Evolutionary conservation across 2,797 vertebrate species (phyloP).

Genomic region (Serranus cabrilla): DNA sequence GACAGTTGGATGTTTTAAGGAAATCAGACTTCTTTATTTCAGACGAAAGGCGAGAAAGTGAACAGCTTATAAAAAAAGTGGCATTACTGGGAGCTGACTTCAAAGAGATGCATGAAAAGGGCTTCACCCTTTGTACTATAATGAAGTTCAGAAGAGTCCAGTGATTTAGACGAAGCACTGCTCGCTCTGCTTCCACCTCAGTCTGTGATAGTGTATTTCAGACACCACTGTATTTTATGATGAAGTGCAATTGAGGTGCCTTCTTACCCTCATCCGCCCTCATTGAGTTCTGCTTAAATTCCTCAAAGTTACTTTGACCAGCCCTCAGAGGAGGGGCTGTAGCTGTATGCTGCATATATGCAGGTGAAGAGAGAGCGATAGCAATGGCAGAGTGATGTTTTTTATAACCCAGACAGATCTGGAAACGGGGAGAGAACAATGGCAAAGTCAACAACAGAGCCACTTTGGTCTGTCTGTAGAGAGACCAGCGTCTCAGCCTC

Average conservation of each 20-base stretch:
- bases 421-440: not conserved
- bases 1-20: not conserved
- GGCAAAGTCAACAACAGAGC: not conserved
- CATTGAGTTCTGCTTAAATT: not conserved
- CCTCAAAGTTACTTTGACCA: not conserved
- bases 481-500: not conserved
- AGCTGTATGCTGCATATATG: not conserved
- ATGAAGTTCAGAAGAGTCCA: not conserved
- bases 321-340: not conserved
- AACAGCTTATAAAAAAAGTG: not conserved
- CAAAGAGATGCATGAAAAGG: not conserved
- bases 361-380: not conserved
- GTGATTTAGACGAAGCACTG: not conserved
- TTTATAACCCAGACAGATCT: not conserved
- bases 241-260: fast-evolving
- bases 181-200: not conserved
- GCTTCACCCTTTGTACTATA: not conserved
- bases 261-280: not conserved
- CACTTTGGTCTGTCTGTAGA: not conserved
- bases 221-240: not conserved
- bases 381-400: not conserved
- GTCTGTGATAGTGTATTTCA: not conserved
- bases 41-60: not conserved
- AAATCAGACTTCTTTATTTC: not conserved
- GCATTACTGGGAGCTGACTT: not conserved